These are phyloP conservation scores for Pseudochromis fuscus DNA, from an alignment of 2,797 vertebrate species.

Conservation along the genomic window DNA sequence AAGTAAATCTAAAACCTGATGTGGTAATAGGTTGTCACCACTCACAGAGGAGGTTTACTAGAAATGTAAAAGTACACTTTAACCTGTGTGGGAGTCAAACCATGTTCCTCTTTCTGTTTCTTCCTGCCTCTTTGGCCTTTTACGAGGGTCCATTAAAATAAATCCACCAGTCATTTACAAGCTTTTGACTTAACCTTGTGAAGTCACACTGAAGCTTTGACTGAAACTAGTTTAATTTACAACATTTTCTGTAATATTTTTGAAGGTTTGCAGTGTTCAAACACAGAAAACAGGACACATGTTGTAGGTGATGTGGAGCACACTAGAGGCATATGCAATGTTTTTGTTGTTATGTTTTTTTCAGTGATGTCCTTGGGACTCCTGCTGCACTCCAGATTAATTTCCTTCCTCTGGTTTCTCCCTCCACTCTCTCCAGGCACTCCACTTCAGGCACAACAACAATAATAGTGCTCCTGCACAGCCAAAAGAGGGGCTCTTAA, in stretches of 20 bases:
- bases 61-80: conserved; percentile 1
- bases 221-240: conserved; percentile 2
- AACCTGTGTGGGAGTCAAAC: neutral
- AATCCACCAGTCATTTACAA: conserved; percentile 40
- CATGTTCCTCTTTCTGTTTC: conserved; percentile 12
- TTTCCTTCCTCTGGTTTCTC: conserved; percentile 66
- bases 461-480: conserved; percentile 46
- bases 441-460: conserved; percentile 52
- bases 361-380: conserved; percentile 61
- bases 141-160: conserved; percentile 29
- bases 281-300: conserved; percentile 11
- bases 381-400: conserved; percentile 44
- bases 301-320: neutral
- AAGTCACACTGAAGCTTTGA: conserved; percentile 11
- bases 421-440: conserved; percentile 44
- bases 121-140: conserved; percentile 22
- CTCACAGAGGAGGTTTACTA: conserved; percentile 1
- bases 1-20: neutral
- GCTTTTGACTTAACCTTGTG: conserved; percentile 38
- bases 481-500: conserved; percentile 43
- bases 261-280: neutral
- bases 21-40: neutral
- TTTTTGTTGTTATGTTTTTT: conserved; percentile 1
- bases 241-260: neutral
- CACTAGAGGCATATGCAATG: conserved; percentile 24